Evolutionary conservation across 2,888 invertebrate species (phyloP), one percentile per base, ranked within the genome.

Genomic region (Sphaerophoria rueppellii): DNA sequence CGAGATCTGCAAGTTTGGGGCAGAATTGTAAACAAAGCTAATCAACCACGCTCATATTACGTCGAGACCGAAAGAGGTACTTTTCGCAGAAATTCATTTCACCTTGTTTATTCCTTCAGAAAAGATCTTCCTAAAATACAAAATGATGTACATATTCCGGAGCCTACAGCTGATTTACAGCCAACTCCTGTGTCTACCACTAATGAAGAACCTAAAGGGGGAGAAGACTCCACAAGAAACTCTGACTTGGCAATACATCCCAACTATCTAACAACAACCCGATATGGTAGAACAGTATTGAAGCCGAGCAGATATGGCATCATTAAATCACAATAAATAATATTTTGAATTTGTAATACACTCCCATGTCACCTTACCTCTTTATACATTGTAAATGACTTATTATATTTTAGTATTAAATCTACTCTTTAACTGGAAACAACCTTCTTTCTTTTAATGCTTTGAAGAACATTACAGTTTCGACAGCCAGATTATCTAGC

Each of bases 271-370:
- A 57, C 14, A 57, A 57, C 57, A 57, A 57, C 57, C 35, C 57
- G 57, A 57, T 57, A 57, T 57, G 57, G 57, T 57, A n/a, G 57
- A 57, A 35, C 35, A 57, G 35, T 57, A 9, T 57, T 55, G 34
- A 55, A 55, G 6, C 55, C 34, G 6, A 32, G 5, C 16, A 11
- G 55, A 12, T 55, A 55, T 37, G n/a, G n/a, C n/a, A n/a, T n/a
- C n/a, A n/a, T n/a, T n/a, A n/a, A n/a, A n/a, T n/a, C n/a, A n/a
- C n/a, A n/a, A n/a, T n/a, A n/a, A n/a, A n/a, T n/a, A n/a, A n/a
- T n/a, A n/a, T n/a, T n/a, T n/a, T n/a, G n/a, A n/a, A n/a, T n/a
- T n/a, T n/a, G n/a, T n/a, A n/a, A n/a, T n/a, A n/a, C n/a, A n/a
- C n/a, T n/a, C n/a, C n/a, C n/a, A n/a, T n/a, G n/a, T n/a, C n/a